These are phyloP conservation scores for Seira sanloemensis DNA, from an alignment of 2,888 invertebrate species.

Conservation along the genomic window DNA sequence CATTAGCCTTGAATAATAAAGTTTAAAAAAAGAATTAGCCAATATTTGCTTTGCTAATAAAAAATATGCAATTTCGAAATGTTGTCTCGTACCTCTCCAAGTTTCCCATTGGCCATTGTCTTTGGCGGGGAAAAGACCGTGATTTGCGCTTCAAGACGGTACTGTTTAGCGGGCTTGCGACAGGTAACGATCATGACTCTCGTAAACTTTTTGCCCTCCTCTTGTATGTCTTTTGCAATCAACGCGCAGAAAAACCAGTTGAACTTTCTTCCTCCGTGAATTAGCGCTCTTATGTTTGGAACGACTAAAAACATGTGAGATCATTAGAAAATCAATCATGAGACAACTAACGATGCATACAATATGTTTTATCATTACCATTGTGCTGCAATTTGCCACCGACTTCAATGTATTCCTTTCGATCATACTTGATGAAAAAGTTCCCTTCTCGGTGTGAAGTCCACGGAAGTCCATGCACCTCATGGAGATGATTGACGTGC, in stretches of 20 bases:
- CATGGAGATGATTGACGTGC: conserved; percentile 9
- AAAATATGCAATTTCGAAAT: not conserved
- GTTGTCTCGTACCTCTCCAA: not conserved
- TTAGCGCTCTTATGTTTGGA: conserved; percentile 12
- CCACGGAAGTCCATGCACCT: conserved; percentile 3
- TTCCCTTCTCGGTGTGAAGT: not conserved
- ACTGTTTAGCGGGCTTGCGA: no score
- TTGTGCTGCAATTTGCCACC: not conserved
- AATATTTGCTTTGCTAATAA: not conserved
- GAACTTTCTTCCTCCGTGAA: not conserved
- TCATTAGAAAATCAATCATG: not conserved
- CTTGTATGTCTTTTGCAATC: conserved; percentile 11
- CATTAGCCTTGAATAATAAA: not conserved
- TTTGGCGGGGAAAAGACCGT: no score
- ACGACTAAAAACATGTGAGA: conserved; percentile 3
- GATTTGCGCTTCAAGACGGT: no score
- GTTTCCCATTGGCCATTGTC: no score
- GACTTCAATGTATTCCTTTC: conserved; percentile 2
- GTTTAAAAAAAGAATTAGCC: not conserved
- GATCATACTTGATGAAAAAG: conserved; percentile 10
- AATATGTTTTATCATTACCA: not conserved
- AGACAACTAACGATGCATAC: not conserved
- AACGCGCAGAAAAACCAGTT: not conserved
- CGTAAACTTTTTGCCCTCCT: not conserved
- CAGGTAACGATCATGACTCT: not conserved